Conservation (phyloP, 1,140 invertebrate species). For the Macrosteles quadrilineatus region DNA sequence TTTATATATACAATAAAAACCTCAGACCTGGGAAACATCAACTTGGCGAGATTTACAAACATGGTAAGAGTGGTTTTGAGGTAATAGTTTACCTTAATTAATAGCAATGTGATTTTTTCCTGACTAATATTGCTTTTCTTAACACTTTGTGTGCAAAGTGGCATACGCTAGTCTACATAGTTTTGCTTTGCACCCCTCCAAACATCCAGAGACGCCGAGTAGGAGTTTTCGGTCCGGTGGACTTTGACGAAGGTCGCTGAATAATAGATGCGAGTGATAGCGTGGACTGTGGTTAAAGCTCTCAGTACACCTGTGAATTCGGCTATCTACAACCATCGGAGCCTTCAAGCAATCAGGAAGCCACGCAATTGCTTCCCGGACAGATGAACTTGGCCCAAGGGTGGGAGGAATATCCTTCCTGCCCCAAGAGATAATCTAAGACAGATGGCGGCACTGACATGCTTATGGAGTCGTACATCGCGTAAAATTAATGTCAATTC, state of each 20-base stretch:
- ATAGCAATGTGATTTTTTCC: too few species aligned
- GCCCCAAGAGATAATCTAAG: slow-evolving; percentile 11
- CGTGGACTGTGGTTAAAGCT: not conserved
- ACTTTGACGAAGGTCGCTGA: slow-evolving; percentile 1
- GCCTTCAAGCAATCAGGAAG: slow-evolving; percentile 20
- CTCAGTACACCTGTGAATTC: slow-evolving; percentile 1
- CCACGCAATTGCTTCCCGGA: slow-evolving; percentile 10
- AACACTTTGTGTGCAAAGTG: too few species aligned
- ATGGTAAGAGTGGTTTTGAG: too few species aligned
- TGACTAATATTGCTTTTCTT: too few species aligned
- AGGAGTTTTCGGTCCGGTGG: not conserved
- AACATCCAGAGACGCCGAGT: too few species aligned
- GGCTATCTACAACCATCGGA: slow-evolving; percentile 8
- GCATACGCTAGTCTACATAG: too few species aligned
- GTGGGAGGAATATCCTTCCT: not conserved
- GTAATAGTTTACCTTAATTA: too few species aligned
- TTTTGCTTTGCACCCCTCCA: too few species aligned
- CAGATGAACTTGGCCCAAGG: slow-evolving; percentile 17
- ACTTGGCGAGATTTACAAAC: too few species aligned
- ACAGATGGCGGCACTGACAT: slow-evolving; percentile 17
- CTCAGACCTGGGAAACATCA: too few species aligned
- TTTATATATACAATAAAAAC: too few species aligned
- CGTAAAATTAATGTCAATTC: too few species aligned
- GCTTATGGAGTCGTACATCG: not conserved
- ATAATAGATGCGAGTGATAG: not conserved